Conservation (phyloP, 2,113 vertebrate genomes). For the Mungos mungo region DNA sequence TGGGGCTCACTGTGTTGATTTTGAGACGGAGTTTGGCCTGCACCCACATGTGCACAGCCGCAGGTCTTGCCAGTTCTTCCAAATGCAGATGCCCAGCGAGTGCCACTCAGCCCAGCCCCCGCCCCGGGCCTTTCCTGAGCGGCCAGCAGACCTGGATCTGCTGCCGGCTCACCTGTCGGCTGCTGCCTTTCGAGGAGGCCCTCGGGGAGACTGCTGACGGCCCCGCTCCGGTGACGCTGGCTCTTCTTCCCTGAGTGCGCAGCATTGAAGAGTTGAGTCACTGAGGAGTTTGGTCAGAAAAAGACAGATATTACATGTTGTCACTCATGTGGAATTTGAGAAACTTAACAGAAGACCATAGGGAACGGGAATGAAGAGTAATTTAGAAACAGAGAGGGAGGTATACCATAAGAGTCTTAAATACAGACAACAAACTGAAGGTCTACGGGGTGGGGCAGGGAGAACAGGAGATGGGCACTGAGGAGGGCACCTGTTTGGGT, state of each 20-base stretch:
- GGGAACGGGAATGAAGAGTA: too few relatives aligned
- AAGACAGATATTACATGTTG: too few relatives aligned
- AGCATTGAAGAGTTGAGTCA: not conserved
- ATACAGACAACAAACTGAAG: too few relatives aligned
- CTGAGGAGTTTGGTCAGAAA: not conserved
- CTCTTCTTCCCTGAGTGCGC: not conserved
- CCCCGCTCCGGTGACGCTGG: not conserved
- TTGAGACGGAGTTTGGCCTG: not conserved
- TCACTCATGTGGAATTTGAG: too few relatives aligned
- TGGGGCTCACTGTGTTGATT: not conserved
- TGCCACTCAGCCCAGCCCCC: not conserved
- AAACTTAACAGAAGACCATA: too few relatives aligned
- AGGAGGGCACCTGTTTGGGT: too few relatives aligned
- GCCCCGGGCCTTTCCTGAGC: not conserved
- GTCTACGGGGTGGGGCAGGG: too few relatives aligned
- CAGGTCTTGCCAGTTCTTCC: not conserved
- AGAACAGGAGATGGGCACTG: too few relatives aligned
- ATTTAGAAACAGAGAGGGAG: too few relatives aligned
- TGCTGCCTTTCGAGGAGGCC: not conserved
- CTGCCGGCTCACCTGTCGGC: not conserved
- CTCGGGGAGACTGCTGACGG: fast-evolving
- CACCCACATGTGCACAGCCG: too few relatives aligned
- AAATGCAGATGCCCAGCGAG: not conserved
- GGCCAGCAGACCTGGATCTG: not conserved
- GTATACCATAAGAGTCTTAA: too few relatives aligned